A percentile compares a stretch with the other conserved stretches of the same genome.
phyloP scores from a whole-genome alignment of 2,113 vertebrate species.

The Phylloscopus trochiloides region DNA sequence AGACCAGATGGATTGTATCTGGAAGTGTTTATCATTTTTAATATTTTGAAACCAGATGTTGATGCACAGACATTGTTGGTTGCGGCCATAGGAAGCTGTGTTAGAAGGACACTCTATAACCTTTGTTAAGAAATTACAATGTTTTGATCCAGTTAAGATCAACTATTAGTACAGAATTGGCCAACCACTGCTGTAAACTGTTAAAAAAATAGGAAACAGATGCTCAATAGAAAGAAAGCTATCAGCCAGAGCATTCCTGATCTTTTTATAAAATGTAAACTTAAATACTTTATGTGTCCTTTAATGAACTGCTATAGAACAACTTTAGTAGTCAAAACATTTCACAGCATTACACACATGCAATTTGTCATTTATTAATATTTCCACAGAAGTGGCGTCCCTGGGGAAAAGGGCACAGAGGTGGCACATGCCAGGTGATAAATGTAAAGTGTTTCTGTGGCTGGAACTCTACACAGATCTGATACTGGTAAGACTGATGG shows the following conservation, averaged over 20 bases:
- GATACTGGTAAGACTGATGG: slow-evolving; percentile 22
- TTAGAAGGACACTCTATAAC: slow-evolving; percentile 69
- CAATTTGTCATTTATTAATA: slow-evolving; percentile 73
- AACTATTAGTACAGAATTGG: slow-evolving; percentile 74
- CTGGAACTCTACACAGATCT: background rate
- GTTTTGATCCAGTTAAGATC: slow-evolving; percentile 75
- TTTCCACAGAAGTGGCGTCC: slow-evolving; percentile 59
- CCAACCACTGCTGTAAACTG: slow-evolving; percentile 67
- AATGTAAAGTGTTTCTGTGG: slow-evolving; percentile 23
- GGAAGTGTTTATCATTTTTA: slow-evolving; percentile 79
- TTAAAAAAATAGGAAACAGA: slow-evolving; percentile 81
- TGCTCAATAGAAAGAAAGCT: slow-evolving; percentile 72
- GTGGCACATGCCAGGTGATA: slow-evolving; percentile 58
- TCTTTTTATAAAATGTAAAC: slow-evolving; percentile 81
- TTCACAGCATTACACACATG: slow-evolving; percentile 72
- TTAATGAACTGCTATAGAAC: slow-evolving; percentile 80
- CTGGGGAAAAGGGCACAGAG: slow-evolving; percentile 63
- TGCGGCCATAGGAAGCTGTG: slow-evolving; percentile 72
- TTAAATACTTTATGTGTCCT: slow-evolving; percentile 78
- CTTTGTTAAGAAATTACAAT: slow-evolving; percentile 75
- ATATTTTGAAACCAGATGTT: slow-evolving; percentile 80
- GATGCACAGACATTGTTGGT: slow-evolving; percentile 61
- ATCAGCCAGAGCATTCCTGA: slow-evolving; percentile 77
- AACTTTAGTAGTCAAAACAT: slow-evolving; percentile 80
- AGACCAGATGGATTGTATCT: slow-evolving; percentile 74